Evolutionary conservation across 2,797 vertebrate species (phyloP).

Genomic region (Aphelocoma californica): DNA sequence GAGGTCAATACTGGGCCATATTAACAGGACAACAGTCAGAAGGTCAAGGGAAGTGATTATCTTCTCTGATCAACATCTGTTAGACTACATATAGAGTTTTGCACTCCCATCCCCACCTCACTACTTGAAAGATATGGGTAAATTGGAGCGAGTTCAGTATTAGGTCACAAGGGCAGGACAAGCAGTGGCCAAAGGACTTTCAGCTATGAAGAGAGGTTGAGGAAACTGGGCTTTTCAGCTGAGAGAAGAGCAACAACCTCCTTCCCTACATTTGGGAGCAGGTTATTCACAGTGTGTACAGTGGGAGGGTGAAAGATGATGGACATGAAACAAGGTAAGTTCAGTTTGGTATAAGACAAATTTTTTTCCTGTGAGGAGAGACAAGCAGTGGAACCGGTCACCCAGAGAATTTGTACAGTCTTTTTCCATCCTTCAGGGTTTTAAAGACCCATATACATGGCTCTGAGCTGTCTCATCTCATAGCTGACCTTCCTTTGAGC

Average conservation of each 20-base stretch:
- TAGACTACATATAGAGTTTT: not conserved
- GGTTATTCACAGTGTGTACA: not conserved
- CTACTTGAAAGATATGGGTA: not conserved
- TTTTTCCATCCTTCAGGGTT: not conserved
- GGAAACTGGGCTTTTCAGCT: not conserved
- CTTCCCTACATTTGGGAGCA: not conserved
- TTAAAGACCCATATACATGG: not conserved
- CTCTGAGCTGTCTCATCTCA: not conserved
- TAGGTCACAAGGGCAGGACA: not conserved
- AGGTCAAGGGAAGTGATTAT: not conserved
- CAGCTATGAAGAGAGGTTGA: not conserved
- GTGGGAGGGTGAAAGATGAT: not conserved
- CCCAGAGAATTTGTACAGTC: not conserved
- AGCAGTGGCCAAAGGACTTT: not conserved
- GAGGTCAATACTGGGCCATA: not conserved
- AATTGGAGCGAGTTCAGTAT: not conserved
- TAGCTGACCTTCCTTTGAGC: not conserved
- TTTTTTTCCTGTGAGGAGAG: not conserved
- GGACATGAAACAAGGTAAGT: not conserved
- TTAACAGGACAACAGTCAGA: not conserved
- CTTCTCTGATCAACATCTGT: not conserved
- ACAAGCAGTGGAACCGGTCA: not conserved
- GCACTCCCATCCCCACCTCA: not conserved
- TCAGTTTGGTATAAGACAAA: not conserved
- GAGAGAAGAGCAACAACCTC: not conserved